Base-by-base conservation (phyloP, 2,797 vertebrate genomes). In the Antennarius maculatus region DNA sequence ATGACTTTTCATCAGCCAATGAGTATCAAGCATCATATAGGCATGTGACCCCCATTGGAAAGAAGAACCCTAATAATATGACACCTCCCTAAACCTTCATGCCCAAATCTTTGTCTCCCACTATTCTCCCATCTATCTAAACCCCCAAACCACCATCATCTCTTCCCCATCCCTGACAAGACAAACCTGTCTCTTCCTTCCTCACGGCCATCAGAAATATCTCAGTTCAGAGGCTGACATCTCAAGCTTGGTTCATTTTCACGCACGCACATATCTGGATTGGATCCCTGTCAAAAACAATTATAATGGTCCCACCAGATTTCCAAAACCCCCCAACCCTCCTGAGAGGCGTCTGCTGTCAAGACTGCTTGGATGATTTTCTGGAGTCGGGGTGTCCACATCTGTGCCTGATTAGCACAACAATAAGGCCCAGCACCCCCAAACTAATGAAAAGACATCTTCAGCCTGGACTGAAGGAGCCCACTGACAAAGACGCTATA, bases 331-430 rank as follows among this genome's bases (percentile, higher is more conserved):
- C 71, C 59, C 51, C 45, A 59, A 57, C 66, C 67, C 69, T 61
- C 76, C 78, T 28, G 66, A 79, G 81, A 86, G 86, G 86, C 88
- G 77, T 90, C 86, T 84, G 82, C 83, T 89, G 86, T 90, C 86
- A 90, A 51, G 76, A 79, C 86, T 85, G 88, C 85, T 86, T 59
- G 69, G 86, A 89, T 89, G 84, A 88, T 92, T 91, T 92, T 89
- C 74, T 83, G 78, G 88, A 89, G 90, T 84, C 82, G 66, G 81
- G 91, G 88, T 91, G 90, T 92, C 86, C 92, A 92, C 93, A 93
- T 93, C 92, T 93, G 91, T 92, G 92, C 80, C 87, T 92, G 77
- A 92, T 94, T 93, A 92, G 82, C 92, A 93, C 91, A 93, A 93
- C 92, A 93, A 93, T 91, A 66, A 74, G 42, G 62, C 83, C 66